Conservation (phyloP, 1,140 invertebrate species). For the Samia ricini region DNA sequence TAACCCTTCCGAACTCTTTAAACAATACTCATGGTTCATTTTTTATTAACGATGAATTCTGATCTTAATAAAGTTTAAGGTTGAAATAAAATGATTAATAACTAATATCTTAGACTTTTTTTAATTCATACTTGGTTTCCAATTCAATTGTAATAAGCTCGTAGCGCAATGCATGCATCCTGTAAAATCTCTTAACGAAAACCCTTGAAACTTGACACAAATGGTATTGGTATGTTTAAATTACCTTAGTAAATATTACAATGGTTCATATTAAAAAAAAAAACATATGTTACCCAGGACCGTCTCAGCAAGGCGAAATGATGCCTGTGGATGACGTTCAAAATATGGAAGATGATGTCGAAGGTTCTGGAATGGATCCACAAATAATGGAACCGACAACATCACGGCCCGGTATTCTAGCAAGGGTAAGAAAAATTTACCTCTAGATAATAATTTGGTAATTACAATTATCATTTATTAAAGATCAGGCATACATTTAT, state of each 20-base stretch:
- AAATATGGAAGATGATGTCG: conserved; percentile 52
- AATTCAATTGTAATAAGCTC: too few relatives aligned
- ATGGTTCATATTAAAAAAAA: neutral
- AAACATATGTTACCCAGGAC: conserved; percentile 16
- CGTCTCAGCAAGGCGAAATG: conserved; percentile 37
- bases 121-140: too few relatives aligned
- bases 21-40: too few relatives aligned
- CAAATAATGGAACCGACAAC: conserved; percentile 29
- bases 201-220: too few relatives aligned
- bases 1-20: too few relatives aligned
- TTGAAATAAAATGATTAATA: too few relatives aligned
- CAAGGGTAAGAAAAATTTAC: conserved; percentile 42
- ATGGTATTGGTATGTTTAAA: neutral
- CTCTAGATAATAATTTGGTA: neutral
- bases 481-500: too few relatives aligned
- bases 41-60: too few relatives aligned
- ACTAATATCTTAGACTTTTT: too few relatives aligned
- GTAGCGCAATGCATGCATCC: too few relatives aligned
- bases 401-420: conserved; percentile 28
- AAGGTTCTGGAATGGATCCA: conserved; percentile 75
- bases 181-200: too few relatives aligned
- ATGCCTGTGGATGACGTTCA: conserved; percentile 43
- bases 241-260: neutral
- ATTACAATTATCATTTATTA: neutral
- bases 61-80: too few relatives aligned